Evolutionary conservation across 2,113 vertebrate genomes (phyloP).

Genomic region (Oreochromis aureus): DNA sequence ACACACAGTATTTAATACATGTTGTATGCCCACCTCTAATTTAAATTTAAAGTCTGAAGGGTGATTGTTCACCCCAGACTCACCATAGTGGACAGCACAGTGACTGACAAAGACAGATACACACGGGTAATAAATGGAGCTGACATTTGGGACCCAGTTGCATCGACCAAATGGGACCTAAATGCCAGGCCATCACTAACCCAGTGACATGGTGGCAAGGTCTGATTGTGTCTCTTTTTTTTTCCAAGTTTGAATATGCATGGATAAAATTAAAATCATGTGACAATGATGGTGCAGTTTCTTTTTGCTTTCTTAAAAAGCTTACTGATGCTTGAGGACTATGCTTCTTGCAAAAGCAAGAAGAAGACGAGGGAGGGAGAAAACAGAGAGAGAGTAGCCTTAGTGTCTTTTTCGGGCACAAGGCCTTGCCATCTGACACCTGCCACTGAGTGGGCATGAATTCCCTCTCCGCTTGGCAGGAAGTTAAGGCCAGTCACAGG

Average conservation of each 20-base stretch:
- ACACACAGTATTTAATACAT: neutral
- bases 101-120: neutral
- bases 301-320: neutral
- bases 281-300: neutral
- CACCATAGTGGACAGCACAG: neutral
- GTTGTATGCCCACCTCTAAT: neutral
- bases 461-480: constrained; percentile 69
- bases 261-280: neutral
- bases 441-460: constrained; percentile 68
- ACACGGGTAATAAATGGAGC: neutral
- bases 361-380: neutral
- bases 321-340: neutral
- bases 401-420: constrained; percentile 64
- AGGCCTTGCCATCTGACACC: constrained; percentile 72
- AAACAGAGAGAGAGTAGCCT: constrained; percentile 47
- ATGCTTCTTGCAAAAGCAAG: neutral
- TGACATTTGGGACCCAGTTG: constrained; percentile 8
- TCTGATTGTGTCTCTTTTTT: neutral
- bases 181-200: constrained; percentile 14
- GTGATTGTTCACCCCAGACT: neutral
- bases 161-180: constrained; percentile 2
- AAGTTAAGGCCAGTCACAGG: constrained; percentile 62
- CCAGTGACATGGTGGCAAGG: neutral
- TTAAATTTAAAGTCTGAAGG: neutral
- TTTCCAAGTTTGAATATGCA: neutral